These are phyloP conservation scores for Tetranychus cinnabarinus DNA, from an alignment of 1,140 invertebrate genomes.

Conservation along the genomic window DNA sequence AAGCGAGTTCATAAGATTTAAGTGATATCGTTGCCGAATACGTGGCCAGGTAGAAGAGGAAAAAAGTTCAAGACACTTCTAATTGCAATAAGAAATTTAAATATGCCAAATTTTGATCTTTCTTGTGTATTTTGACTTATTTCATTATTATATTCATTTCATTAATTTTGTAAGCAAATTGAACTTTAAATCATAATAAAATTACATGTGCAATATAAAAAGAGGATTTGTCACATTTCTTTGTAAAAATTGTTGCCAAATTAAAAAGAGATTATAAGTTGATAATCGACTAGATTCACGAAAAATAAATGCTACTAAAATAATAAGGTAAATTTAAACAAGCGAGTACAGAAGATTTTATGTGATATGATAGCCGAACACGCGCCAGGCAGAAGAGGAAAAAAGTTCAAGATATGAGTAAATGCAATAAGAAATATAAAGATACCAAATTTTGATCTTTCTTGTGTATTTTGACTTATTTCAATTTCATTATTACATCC, in stretches of 20 bases:
- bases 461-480: no score
- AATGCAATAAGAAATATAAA: constrained; percentile 76
- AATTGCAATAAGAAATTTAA: constrained; percentile 75
- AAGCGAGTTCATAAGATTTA: constrained; percentile 49
- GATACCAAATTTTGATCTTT: constrained; percentile 80
- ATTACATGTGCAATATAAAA: no score
- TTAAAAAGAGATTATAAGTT: no score
- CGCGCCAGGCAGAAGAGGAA: constrained; percentile 74
- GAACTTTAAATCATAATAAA: no score
- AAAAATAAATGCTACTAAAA: no score
- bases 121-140: not conserved
- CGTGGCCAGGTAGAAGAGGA: constrained; percentile 74
- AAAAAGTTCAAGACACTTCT: constrained; percentile 38
- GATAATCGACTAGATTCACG: no score
- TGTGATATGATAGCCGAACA: constrained; percentile 67
- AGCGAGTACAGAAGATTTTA: no score
- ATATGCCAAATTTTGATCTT: constrained; percentile 77
- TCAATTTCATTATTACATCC: no score
- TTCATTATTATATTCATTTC: not conserved
- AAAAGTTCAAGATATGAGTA: constrained; percentile 44
- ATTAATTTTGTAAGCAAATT: not conserved
- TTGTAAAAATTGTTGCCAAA: no score
- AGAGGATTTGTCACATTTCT: no score
- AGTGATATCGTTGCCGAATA: constrained; percentile 97
- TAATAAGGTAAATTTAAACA: no score